Conservation (phyloP, 1,140 invertebrate genomes). For the Bombus sylvicola region DNA sequence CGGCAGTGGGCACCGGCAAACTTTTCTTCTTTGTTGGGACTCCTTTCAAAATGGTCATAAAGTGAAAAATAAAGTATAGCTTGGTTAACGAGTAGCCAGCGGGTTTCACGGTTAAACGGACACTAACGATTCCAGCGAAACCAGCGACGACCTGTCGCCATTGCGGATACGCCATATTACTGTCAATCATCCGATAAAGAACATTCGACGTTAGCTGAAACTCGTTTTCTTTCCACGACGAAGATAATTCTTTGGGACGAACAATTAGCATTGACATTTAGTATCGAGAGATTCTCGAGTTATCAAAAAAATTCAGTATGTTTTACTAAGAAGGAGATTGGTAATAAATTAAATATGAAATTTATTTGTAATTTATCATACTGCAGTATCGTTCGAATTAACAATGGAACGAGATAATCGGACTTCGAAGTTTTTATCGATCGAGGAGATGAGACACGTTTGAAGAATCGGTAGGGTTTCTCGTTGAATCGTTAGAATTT, state of each 20-base stretch:
- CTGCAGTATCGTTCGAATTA: not conserved
- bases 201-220: not conserved
- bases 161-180: slow-evolving; percentile 31
- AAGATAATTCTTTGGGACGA: not conserved
- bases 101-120: slow-evolving; percentile 10
- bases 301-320: not conserved
- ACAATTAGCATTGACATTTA: slow-evolving; percentile 20
- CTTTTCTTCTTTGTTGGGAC: slow-evolving; percentile 8
- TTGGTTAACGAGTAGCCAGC: slow-evolving; percentile 14
- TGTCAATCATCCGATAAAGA: slow-evolving; percentile 29
- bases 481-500: too few species aligned
- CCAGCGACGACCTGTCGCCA: slow-evolving; percentile 17
- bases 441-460: too few species aligned
- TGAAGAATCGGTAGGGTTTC: too few species aligned
- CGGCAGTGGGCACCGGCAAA: slow-evolving; percentile 26
- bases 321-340: not conserved
- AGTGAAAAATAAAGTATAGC: slow-evolving; percentile 15
- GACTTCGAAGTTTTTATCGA: too few species aligned
- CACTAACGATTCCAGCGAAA: slow-evolving; percentile 23
- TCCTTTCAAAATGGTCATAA: not conserved
- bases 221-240: not conserved
- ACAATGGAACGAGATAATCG: not conserved
- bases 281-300: too few species aligned
- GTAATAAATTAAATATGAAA: not conserved
- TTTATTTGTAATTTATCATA: not conserved